Percentiles rank a stretch among this genome's conserved stretches.
Conservation (phyloP, 2,797 vertebrate genomes). For the Chelon labrosus region DNA sequence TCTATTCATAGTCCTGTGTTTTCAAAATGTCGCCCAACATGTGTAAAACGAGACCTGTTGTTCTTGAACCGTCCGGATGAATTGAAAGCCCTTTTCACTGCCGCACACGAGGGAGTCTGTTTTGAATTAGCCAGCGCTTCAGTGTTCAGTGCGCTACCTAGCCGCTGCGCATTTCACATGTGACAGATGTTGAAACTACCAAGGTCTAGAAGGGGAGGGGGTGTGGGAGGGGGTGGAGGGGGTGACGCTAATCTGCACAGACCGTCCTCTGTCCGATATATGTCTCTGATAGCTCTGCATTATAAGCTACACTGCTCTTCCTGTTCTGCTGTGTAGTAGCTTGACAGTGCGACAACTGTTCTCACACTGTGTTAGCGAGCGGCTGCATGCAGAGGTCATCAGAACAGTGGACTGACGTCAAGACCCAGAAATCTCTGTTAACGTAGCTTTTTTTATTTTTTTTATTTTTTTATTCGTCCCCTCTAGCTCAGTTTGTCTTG, state of each 20-base stretch:
- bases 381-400: constrained; percentile 59
- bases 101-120: background rate
- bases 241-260: constrained; percentile 56
- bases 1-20: constrained; percentile 50
- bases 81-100: too few relatives aligned
- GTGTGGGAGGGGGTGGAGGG: background rate
- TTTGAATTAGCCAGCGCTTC: constrained; percentile 35
- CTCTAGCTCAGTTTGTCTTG: constrained; percentile 6
- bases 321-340: constrained; percentile 38
- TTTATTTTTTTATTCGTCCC: background rate
- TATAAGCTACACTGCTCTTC: constrained; percentile 41
- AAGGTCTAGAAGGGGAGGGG: constrained; percentile 14
- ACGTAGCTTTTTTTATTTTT: background rate
- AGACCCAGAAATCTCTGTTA: background rate
- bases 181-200: constrained; percentile 63
- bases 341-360: constrained; percentile 52
- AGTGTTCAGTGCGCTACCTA: constrained; percentile 12
- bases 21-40: constrained; percentile 38
- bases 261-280: constrained; percentile 55
- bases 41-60: constrained; percentile 32
- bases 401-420: constrained; percentile 36
- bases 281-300: constrained; percentile 41
- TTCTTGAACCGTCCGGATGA: constrained; percentile 32
- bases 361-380: constrained; percentile 38
- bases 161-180: constrained; percentile 41